These are phyloP conservation scores for Drosophila orena DNA, from an alignment of 1,140 invertebrate species.

Conservation along the genomic window DNA sequence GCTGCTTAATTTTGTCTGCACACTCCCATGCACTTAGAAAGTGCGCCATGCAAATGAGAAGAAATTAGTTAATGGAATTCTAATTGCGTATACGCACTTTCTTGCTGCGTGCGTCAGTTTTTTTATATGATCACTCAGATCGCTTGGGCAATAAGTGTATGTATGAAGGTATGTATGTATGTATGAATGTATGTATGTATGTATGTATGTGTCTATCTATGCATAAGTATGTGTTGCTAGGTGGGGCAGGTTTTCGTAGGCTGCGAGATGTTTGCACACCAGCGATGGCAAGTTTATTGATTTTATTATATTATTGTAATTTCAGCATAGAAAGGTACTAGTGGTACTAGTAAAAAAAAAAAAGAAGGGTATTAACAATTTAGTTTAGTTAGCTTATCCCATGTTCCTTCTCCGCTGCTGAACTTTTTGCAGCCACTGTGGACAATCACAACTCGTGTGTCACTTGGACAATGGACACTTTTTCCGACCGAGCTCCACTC, in stretches of 20 bases:
- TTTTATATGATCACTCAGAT: slow-evolving; percentile 24
- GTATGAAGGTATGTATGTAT: too few relatives aligned
- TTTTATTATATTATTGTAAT: neutral
- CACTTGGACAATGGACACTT: slow-evolving; percentile 18
- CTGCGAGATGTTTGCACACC: neutral
- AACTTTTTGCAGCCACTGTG: slow-evolving; percentile 14
- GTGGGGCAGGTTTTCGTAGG: slow-evolving; percentile 4
- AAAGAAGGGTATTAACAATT: too few relatives aligned
- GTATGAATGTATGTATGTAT: too few relatives aligned
- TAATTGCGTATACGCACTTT: slow-evolving; percentile 55
- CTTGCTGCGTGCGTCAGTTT: slow-evolving; percentile 45
- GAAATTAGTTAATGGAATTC: slow-evolving; percentile 56
- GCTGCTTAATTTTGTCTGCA: slow-evolving; percentile 2
- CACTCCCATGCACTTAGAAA: slow-evolving; percentile 30
- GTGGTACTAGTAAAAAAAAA: neutral
- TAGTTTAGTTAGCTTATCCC: too few relatives aligned
- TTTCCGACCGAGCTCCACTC: neutral
- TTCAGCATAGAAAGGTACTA: too few relatives aligned
- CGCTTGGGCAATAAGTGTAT: neutral
- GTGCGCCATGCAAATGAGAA: slow-evolving; percentile 53
- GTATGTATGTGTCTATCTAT: neutral
- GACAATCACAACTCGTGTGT: neutral
- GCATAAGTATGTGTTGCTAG: slow-evolving; percentile 3
- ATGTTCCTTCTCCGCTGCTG: neutral
- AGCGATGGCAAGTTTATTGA: neutral